Percentiles rank a stretch among this genome's conserved stretches.
phyloP scores from a whole-genome alignment of 2,113 vertebrate species.

The Laticauda laticaudata region DNA sequence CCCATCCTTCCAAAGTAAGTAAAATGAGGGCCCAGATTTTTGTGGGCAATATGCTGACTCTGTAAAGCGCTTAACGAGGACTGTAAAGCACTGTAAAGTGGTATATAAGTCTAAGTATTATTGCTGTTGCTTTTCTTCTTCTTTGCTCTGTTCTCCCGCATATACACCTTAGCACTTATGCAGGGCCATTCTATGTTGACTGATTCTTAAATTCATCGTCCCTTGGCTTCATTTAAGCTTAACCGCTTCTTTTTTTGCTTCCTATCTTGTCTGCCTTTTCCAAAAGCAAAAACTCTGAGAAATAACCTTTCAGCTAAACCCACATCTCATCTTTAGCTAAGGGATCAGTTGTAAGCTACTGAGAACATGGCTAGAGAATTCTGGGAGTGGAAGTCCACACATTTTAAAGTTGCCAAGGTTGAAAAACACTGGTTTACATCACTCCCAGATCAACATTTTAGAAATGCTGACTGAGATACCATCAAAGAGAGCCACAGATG shows the following conservation, averaged over 20 bases:
- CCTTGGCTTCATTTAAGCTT: neutral
- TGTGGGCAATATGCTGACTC: no score
- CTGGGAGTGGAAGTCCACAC: neutral
- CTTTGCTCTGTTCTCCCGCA: neutral
- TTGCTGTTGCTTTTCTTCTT: neutral
- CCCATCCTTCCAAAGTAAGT: no score
- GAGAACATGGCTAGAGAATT: neutral
- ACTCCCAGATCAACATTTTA: neutral
- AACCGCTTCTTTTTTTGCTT: neutral
- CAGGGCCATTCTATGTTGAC: neutral
- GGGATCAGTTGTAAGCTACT: neutral
- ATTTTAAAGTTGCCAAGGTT: neutral
- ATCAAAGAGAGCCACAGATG: neutral
- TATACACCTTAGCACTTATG: neutral
- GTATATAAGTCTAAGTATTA: no score
- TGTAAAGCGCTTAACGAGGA: no score
- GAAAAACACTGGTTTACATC: neutral
- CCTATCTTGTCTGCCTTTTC: neutral
- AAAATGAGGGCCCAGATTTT: no score
- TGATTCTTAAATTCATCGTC: neutral
- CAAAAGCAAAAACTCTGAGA: neutral
- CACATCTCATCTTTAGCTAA: neutral
- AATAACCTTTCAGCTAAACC: neutral
- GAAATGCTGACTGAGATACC: neutral
- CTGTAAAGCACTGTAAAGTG: no score